Conservation (phyloP, 2,888 invertebrate genomes). For the Lingula anatina region DNA sequence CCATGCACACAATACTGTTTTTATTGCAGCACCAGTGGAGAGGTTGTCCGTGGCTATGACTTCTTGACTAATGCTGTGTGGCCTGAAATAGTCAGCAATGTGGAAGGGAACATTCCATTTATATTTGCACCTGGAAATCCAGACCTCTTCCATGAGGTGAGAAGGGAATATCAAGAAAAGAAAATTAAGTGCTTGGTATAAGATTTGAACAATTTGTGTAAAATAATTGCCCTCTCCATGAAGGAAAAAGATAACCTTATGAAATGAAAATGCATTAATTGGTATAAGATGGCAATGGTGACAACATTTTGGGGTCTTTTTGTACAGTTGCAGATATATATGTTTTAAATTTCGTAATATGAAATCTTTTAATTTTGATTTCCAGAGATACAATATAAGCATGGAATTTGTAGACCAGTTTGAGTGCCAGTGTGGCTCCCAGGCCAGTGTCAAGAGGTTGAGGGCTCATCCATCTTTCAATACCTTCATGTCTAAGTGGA, state of each 20-base stretch:
- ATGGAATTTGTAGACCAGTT: constrained; percentile 70
- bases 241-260: no score
- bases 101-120: constrained; percentile 63
- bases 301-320: no score
- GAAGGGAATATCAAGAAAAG: no score
- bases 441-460: constrained; percentile 61
- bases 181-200: no score
- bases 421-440: constrained; percentile 62
- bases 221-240: no score
- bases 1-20: no score
- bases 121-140: constrained; percentile 92
- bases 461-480: constrained; percentile 68
- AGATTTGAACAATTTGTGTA: no score
- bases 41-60: constrained; percentile 63
- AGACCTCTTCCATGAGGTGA: constrained; percentile 70
- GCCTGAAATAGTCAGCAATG: constrained; percentile 65
- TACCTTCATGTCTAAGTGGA: constrained; percentile 81
- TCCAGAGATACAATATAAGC: constrained; percentile 70
- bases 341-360: no score
- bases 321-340: no score
- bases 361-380: no score
- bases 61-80: constrained; percentile 83
- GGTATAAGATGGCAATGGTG: no score
- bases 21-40: constrained; percentile 36
- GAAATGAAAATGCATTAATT: no score